Evolutionary conservation across 2,113 vertebrate genomes (phyloP).

Genomic region (Petromus typicus): DNA sequence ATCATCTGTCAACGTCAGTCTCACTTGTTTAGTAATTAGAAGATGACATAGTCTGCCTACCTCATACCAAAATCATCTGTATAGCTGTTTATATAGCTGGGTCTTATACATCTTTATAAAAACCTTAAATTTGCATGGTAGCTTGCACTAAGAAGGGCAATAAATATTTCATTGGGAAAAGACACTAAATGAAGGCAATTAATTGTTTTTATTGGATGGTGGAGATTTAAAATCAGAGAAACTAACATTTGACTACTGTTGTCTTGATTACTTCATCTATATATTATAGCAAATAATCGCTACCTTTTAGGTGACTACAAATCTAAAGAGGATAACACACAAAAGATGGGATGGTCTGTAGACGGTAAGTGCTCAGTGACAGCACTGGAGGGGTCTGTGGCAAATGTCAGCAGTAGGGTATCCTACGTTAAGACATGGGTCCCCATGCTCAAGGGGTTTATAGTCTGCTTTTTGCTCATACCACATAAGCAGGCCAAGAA

Average conservation of each 20-base stretch:
- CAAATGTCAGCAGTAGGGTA: not conserved
- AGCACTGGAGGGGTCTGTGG: not conserved
- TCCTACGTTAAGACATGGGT: not conserved
- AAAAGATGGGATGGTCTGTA: not conserved
- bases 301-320: not conserved
- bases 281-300: not conserved
- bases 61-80: too few species aligned
- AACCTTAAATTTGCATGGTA: too few species aligned
- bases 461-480: not conserved
- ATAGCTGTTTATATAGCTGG: too few species aligned
- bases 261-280: not conserved
- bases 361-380: not conserved
- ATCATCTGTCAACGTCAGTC: too few species aligned
- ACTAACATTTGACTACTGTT: not conserved
- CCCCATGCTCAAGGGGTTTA: not conserved
- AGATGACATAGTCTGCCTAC: too few species aligned
- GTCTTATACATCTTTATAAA: too few species aligned
- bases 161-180: too few species aligned
- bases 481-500: not conserved
- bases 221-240: constrained; percentile 40
- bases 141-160: too few species aligned
- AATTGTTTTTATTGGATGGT: not conserved
- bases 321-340: not conserved
- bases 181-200: too few species aligned
- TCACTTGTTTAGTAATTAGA: too few species aligned